phyloP scores from a whole-genome alignment of 2,888 invertebrate species.

The Anagyrus pseudococci region DNA sequence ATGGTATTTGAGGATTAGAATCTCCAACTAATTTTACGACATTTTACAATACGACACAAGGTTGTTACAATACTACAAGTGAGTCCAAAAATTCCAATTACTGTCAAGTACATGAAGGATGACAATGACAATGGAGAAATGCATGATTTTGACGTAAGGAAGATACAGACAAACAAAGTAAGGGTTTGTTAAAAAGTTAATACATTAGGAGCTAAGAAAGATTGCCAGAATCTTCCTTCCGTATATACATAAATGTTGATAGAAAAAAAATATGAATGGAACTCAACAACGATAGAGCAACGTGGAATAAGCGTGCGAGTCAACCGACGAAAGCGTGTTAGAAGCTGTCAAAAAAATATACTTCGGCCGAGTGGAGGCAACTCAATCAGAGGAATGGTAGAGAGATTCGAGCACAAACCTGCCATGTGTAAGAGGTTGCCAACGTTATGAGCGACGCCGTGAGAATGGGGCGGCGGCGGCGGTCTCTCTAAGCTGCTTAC shows the following conservation, averaged over 20 bases:
- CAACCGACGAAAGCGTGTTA: slow-evolving; percentile 1
- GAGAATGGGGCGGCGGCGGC: slow-evolving; percentile 74
- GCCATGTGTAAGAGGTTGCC: slow-evolving; percentile 84
- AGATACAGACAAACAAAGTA: too few species aligned
- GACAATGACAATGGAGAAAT: too few species aligned
- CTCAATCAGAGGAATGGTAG: background rate
- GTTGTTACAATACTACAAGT: too few species aligned
- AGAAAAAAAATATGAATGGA: background rate
- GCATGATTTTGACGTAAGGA: too few species aligned
- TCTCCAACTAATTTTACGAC: too few species aligned
- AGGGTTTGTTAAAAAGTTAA: too few species aligned
- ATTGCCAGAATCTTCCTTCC: too few species aligned
- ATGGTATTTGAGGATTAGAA: too few species aligned
- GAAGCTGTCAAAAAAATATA: slow-evolving; percentile 6
- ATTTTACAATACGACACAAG: too few species aligned
- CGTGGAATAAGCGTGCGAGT: background rate
- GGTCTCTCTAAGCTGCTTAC: slow-evolving; percentile 70
- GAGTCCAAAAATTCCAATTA: too few species aligned
- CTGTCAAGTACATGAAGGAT: too few species aligned
- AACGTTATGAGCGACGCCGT: slow-evolving; percentile 69
- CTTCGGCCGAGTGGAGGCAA: background rate
- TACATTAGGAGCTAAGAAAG: too few species aligned
- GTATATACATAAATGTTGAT: background rate
- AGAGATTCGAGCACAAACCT: slow-evolving; percentile 64
- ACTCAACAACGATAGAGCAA: background rate